Percentiles rank a stretch among this genome's conserved stretches.
These are phyloP conservation scores for Apogon hyalosoma DNA, from an alignment of 2,797 vertebrate genomes.

Conservation along the genomic window DNA sequence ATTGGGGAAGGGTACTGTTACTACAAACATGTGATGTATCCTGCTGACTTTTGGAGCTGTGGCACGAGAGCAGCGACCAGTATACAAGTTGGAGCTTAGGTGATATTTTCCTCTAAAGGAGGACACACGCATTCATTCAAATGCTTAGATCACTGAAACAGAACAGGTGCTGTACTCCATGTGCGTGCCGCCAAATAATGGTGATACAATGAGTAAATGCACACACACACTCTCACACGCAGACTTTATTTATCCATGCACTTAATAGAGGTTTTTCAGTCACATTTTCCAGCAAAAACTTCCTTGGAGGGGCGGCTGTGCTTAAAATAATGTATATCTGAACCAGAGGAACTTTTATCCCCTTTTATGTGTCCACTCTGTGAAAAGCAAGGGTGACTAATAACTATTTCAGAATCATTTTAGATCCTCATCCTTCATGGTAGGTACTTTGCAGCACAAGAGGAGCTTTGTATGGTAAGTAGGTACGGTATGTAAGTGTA, in stretches of 20 bases:
- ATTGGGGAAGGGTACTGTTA: conserved; percentile 20
- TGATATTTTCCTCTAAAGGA: conserved; percentile 3
- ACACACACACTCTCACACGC: conserved; percentile 29
- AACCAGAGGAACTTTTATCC: neutral
- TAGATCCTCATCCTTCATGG: too few species aligned
- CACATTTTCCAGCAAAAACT: conserved; percentile 51
- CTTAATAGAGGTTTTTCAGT: conserved; percentile 33
- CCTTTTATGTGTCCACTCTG: too few species aligned
- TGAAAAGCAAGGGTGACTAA: too few species aligned
- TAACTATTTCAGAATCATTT: too few species aligned
- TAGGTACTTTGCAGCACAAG: too few species aligned
- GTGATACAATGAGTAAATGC: conserved; percentile 12
- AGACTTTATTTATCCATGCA: conserved; percentile 48
- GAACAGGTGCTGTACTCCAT: conserved; percentile 11
- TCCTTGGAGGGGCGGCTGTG: conserved; percentile 10
- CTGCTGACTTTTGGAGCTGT: conserved; percentile 53
- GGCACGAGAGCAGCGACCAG: conserved; percentile 48
- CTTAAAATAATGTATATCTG: conserved; percentile 28
- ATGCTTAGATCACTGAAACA: conserved; percentile 15
- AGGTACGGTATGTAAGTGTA: too few species aligned
- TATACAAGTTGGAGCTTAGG: conserved; percentile 27
- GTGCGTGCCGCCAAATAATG: conserved; percentile 17
- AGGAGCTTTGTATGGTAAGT: too few species aligned
- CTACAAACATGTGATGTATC: conserved; percentile 50
- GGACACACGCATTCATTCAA: conserved; percentile 10